Evolutionary conservation across 2,113 vertebrate genomes (phyloP).

Genomic region (Brachyistius frenatus): DNA sequence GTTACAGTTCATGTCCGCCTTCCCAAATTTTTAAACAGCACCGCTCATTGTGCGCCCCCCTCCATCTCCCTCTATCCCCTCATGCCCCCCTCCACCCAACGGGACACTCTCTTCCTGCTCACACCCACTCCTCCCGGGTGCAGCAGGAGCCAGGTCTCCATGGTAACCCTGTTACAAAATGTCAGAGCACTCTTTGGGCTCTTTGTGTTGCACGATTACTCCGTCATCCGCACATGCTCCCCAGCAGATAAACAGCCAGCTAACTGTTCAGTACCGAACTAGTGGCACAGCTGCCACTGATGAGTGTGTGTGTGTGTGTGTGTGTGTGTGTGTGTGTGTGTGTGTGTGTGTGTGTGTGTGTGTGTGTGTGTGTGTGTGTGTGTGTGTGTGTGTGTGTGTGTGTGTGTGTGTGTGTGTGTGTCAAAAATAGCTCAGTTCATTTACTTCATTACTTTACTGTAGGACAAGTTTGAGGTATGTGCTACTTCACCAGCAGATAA

Average conservation of each 20-base stretch:
- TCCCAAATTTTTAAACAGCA: constrained; percentile 73
- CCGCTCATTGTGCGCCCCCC: constrained; percentile 68
- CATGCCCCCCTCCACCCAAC: constrained; percentile 34
- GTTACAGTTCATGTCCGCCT: constrained; percentile 61
- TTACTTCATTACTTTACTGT: too few species aligned
- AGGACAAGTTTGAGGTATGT: too few species aligned
- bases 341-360: not conserved
- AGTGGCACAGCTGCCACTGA: constrained; percentile 53
- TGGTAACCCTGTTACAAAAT: constrained; percentile 79
- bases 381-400: too few species aligned
- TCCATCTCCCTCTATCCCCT: constrained; percentile 4
- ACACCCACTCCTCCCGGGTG: constrained; percentile 75
- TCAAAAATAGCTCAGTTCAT: too few species aligned
- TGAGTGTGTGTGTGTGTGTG: not conserved
- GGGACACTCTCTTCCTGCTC: constrained; percentile 75
- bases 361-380: not conserved
- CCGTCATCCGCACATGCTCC: constrained; percentile 75
- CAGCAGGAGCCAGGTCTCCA: constrained; percentile 76
- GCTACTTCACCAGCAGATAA: too few species aligned
- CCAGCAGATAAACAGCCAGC: constrained; percentile 54
- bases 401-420: too few species aligned
- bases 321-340: not conserved
- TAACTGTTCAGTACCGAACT: constrained; percentile 43
- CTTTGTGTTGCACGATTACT: constrained; percentile 74
- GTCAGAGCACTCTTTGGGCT: constrained; percentile 78